Percentiles rank a stretch among this genome's conserved stretches.
phyloP scores from a whole-genome alignment of 2,888 invertebrate genomes.

The Chrysomela aeneicollis region DNA sequence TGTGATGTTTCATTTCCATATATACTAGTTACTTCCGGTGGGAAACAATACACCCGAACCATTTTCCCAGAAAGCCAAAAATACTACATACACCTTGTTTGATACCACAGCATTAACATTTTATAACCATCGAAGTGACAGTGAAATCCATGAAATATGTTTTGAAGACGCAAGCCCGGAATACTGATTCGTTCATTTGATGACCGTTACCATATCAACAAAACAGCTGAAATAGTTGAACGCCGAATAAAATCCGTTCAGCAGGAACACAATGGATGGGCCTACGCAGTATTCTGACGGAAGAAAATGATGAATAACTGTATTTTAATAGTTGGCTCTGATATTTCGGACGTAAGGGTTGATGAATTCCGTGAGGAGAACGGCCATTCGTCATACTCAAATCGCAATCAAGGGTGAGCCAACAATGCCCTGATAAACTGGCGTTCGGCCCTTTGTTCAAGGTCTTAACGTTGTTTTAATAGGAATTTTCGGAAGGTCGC shows the following conservation, averaged over 20 bases:
- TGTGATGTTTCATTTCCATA: constrained; percentile 1
- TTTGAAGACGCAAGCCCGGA: not conserved
- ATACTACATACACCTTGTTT: not conserved
- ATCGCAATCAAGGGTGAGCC: constrained; percentile 57
- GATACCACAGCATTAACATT: not conserved
- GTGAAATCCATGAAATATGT: not conserved
- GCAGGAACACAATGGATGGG: constrained; percentile 35
- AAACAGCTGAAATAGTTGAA: too few relatives aligned
- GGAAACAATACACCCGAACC: not conserved
- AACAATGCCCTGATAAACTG: constrained; percentile 50
- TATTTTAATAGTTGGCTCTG: constrained; percentile 47
- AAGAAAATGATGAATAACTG: constrained; percentile 44
- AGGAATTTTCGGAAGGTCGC: not conserved
- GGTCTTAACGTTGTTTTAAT: constrained; percentile 4
- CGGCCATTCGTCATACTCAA: constrained; percentile 60
- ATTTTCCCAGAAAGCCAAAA: constrained; percentile 1
- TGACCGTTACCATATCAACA: not conserved
- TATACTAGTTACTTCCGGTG: not conserved
- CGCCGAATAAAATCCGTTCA: constrained; percentile 16
- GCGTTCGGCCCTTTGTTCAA: constrained; percentile 7
- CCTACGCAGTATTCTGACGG: constrained; percentile 27
- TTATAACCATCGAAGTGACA: not conserved
- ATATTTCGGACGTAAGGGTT: constrained; percentile 50
- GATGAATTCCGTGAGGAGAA: constrained; percentile 48
- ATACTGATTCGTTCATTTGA: not conserved